Evolutionary conservation across 1,140 invertebrate genomes (phyloP), one percentile per base, ranked within the genome.

Genomic region (Leptestheria dahalacensis): DNA sequence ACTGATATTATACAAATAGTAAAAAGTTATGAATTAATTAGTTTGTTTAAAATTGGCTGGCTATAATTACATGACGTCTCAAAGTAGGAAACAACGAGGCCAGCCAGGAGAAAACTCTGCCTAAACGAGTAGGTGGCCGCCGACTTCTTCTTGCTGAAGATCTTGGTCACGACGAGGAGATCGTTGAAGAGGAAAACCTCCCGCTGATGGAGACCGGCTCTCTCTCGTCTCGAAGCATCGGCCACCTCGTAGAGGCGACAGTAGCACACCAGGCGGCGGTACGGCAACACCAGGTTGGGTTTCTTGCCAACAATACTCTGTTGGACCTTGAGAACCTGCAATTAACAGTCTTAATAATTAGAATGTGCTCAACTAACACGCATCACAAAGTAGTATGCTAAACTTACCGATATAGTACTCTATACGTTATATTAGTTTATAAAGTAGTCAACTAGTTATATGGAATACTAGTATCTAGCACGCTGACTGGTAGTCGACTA

Each of bases 171-270:
- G 63, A 99, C 85, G 64, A 99, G 79, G 58, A 98, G 75, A 74
- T 99, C 96, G 73, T 99, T 99, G 75, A 99, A 99, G 10, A 99
- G 83, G 74, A 98, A 99, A 48, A 99, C 91, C 79, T 99, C 96
- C 65, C 96, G 79, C 73, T 99, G 94, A 75, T 99, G 95, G 6
- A 95, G 85, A 1, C 91, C 92, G 0, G 88, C 85, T 41, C 92
- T 80, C 70, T 99, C 95, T 71, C 94, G 95, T 74, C 97, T 97
- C 69, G 89, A 84, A 60, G 93, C 83, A 74, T 99, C 96, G 3
- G 88, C 84, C 62, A 99, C 94, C 75, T 99, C 95, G 70, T 98
- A 98, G 0, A 99, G 79, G 12, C 96, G 84, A 72, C 96, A 99
- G 74, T 98, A 99, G 74, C 96, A 99, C 11, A 99, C 96, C n/a